These are phyloP conservation scores for Amitus sp. DNA, from an alignment of 2,888 invertebrate species.

Conservation along the genomic window DNA sequence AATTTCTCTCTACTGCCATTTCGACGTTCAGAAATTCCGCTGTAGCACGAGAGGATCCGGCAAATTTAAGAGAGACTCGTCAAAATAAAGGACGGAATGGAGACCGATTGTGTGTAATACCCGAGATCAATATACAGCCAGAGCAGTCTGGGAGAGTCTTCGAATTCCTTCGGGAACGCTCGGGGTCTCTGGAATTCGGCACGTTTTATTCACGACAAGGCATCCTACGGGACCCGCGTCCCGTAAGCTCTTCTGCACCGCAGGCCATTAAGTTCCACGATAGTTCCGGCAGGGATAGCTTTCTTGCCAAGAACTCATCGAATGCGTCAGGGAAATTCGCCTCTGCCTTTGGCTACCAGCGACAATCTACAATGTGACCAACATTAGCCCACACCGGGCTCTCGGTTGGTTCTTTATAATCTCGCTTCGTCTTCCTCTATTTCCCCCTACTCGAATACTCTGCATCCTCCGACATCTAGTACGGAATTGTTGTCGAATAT, in stretches of 20 bases:
- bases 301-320: conserved; percentile 37
- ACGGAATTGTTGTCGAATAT: no score
- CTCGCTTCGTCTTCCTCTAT: not conserved
- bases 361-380: conserved; percentile 13
- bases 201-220: conserved; percentile 39
- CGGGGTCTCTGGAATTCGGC: conserved; percentile 40
- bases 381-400: conserved; percentile 1
- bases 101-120: conserved; percentile 41
- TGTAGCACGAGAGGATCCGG: conserved; percentile 20
- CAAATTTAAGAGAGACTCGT: conserved; percentile 40
- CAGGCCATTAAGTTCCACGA: conserved; percentile 36
- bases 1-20: conserved; percentile 33
- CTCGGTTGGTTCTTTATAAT: not conserved
- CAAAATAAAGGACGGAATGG: conserved; percentile 40
- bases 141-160: conserved; percentile 27
- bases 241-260: conserved; percentile 30
- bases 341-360: conserved; percentile 5
- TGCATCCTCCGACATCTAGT: not conserved
- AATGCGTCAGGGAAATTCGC: conserved; percentile 24
- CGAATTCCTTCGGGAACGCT: conserved; percentile 34
- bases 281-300: conserved; percentile 32
- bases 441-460: not conserved
- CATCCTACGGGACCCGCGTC: conserved; percentile 31
- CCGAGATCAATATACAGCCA: conserved; percentile 37
- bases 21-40: conserved; percentile 30